These are phyloP conservation scores for Orthosia gothica DNA, from an alignment of 2,888 invertebrate genomes.

Conservation along the genomic window DNA sequence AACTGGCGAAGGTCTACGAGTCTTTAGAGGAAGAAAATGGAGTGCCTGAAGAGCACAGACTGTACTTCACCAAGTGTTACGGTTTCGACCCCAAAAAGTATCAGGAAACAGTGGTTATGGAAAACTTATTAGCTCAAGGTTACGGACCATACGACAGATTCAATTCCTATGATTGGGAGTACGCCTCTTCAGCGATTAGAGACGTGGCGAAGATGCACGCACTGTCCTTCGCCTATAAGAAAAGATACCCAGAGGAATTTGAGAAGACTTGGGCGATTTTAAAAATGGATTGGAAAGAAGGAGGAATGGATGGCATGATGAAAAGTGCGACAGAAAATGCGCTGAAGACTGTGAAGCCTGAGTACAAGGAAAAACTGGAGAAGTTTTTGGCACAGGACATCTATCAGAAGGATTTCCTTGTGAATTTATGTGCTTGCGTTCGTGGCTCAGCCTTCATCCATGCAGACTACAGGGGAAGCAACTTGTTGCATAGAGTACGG, in stretches of 20 bases:
- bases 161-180: slow-evolving; percentile 61
- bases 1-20: slow-evolving; percentile 39
- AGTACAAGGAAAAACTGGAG: slow-evolving; percentile 66
- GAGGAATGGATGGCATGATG: slow-evolving; percentile 3
- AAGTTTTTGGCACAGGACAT: slow-evolving; percentile 58
- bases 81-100: slow-evolving; percentile 39
- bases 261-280: background rate
- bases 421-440: slow-evolving; percentile 53
- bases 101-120: slow-evolving; percentile 59
- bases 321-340: slow-evolving; percentile 42
- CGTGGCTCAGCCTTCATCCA: slow-evolving; percentile 67
- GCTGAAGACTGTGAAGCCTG: slow-evolving; percentile 58
- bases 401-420: slow-evolving; percentile 28
- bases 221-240: slow-evolving; percentile 74
- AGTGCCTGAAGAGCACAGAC: slow-evolving; percentile 45
- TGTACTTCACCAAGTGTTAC: slow-evolving; percentile 57
- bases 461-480: slow-evolving; percentile 73
- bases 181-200: slow-evolving; percentile 57
- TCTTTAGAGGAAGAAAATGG: slow-evolving; percentile 44
- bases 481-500: slow-evolving; percentile 67
- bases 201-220: slow-evolving; percentile 79
- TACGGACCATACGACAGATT: slow-evolving; percentile 66
- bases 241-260: slow-evolving; percentile 56
- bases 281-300: slow-evolving; percentile 9
- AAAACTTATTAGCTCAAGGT: slow-evolving; percentile 58